A percentile compares a stretch with the other conserved stretches of the same genome.
Conservation (phyloP, 2,797 vertebrate genomes). For the Ceyx erithaca region DNA sequence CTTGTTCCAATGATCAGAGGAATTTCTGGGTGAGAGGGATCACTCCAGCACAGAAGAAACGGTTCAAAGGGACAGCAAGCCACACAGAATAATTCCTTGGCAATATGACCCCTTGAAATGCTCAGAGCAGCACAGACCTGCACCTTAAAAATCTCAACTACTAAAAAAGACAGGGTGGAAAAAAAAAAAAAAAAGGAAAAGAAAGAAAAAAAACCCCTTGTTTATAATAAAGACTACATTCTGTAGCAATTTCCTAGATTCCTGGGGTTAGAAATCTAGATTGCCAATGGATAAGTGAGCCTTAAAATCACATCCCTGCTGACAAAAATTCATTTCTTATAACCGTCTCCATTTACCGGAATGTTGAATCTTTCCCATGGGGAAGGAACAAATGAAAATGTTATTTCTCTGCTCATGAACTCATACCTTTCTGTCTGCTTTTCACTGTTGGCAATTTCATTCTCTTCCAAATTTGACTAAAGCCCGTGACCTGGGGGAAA, state of each 20-base stretch:
- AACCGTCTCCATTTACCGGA: constrained; percentile 98
- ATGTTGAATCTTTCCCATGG: constrained; percentile 95
- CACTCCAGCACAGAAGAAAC: constrained; percentile 54
- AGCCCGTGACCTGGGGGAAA: constrained; percentile 97
- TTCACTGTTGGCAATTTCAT: constrained; percentile 98
- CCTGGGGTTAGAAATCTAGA: constrained; percentile 96
- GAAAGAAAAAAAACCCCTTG: constrained; percentile 75
- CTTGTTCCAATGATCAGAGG: constrained; percentile 74
- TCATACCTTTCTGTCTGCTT: constrained; percentile 95
- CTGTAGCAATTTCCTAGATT: constrained; percentile 92
- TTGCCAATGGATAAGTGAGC: constrained; percentile 98
- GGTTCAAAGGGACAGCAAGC: constrained; percentile 69
- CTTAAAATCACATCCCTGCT: constrained; percentile 98
- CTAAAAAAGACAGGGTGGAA: constrained; percentile 63
- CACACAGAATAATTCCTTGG: constrained; percentile 63
- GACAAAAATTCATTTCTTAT: constrained; percentile 98
- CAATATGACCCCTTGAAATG: constrained; percentile 65
- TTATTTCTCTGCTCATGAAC: constrained; percentile 99
- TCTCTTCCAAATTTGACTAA: constrained; percentile 99
- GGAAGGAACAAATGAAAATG: constrained; percentile 99
- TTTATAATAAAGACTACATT: constrained; percentile 92
- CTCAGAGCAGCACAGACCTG: constrained; percentile 67
- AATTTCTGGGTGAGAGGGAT: constrained; percentile 57
- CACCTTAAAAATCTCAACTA: constrained; percentile 79
- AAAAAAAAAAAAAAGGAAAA: not conserved